These are phyloP conservation scores for Eurois occulta DNA, from an alignment of 2,888 invertebrate genomes.

Conservation along the genomic window DNA sequence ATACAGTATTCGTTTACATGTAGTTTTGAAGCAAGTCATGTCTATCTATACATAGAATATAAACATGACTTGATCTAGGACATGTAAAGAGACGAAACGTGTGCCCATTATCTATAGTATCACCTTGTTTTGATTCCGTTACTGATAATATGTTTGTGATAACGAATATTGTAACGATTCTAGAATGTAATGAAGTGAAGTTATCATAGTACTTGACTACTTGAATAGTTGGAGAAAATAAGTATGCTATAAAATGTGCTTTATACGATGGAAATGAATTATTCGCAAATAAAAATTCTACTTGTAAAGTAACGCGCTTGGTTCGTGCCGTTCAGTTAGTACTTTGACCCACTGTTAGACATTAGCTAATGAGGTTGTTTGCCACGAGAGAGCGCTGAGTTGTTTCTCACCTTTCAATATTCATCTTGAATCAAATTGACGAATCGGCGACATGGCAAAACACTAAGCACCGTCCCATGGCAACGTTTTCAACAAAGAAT, in stretches of 20 bases:
- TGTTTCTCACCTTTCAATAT: not conserved
- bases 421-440: not conserved
- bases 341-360: not conserved
- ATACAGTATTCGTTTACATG: not conserved
- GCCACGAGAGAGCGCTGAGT: not conserved
- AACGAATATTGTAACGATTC: slow-evolving; percentile 46
- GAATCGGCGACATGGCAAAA: not conserved
- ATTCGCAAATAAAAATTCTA: too few relatives aligned
- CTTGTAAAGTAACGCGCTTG: not conserved
- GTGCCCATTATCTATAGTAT: slow-evolving; percentile 37
- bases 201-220: slow-evolving; percentile 10
- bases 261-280: not conserved
- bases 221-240: not conserved
- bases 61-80: slow-evolving; percentile 32
- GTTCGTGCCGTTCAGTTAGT: not conserved
- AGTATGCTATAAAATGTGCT: not conserved
- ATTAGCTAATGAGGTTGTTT: not conserved
- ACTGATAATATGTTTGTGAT: slow-evolving; percentile 39
- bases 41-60: slow-evolving; percentile 7
- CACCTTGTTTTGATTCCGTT: slow-evolving; percentile 53
- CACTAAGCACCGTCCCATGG: not conserved
- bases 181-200: slow-evolving; percentile 4
- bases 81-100: slow-evolving; percentile 25
- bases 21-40: not conserved
- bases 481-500: not conserved